These are phyloP conservation scores for Echinometra lucunter DNA, from an alignment of 53 echinoderm and acorn worm species.

Conservation along the genomic window DNA sequence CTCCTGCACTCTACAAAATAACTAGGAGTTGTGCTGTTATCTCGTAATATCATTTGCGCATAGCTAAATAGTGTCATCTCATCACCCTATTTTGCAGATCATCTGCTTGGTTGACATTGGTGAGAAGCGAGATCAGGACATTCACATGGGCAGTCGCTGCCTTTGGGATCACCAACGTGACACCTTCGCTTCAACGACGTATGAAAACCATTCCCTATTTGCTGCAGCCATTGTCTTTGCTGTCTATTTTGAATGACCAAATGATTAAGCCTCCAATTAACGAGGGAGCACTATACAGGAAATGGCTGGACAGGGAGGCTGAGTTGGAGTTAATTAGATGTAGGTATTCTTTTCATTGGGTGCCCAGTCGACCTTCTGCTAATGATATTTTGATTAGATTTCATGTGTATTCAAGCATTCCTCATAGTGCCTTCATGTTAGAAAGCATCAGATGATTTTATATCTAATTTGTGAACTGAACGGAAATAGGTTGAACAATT, in stretches of 20 bases:
- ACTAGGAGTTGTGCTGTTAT: too few species aligned
- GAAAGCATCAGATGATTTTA: constrained; percentile 10
- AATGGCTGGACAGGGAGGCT: background rate
- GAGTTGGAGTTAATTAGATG: background rate
- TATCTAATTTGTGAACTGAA: background rate
- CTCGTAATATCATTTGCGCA: too few species aligned
- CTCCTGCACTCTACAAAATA: too few species aligned
- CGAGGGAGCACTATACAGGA: background rate
- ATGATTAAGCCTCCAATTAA: background rate
- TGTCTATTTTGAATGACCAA: constrained; percentile 84
- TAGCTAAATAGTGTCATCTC: too few species aligned
- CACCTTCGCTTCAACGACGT: constrained; percentile 89
- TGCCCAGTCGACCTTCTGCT: background rate
- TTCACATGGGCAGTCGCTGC: constrained; percentile 93
- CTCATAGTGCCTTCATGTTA: constrained; percentile 12
- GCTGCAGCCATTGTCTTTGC: constrained; percentile 94
- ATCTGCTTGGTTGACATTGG: constrained; percentile 93
- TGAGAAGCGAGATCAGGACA: constrained; percentile 94
- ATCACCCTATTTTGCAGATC: constrained; percentile 66
- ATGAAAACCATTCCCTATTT: constrained; percentile 87
- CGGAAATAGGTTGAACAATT: background rate
- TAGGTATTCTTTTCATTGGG: background rate
- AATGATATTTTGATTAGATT: constrained; percentile 47
- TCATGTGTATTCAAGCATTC: constrained; percentile 33
- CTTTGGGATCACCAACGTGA: constrained; percentile 94